Evolutionary conservation across 2,113 vertebrate species (phyloP).

Genomic region (Raja brachyura): DNA sequence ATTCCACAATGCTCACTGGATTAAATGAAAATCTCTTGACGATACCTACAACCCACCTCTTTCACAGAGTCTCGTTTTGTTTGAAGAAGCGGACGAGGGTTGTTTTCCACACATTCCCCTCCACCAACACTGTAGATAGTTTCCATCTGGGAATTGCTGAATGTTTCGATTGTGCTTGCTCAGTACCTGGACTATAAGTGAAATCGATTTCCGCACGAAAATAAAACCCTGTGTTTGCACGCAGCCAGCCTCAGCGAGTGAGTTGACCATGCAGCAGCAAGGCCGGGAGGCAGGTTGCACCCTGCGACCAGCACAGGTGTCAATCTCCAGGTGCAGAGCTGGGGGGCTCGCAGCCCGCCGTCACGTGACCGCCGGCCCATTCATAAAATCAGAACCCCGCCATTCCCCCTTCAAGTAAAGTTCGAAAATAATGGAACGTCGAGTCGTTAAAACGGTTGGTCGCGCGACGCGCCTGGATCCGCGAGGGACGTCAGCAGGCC

Average conservation of each 20-base stretch:
- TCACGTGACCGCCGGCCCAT: neutral
- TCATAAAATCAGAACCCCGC: constrained; percentile 9
- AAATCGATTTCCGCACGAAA: neutral
- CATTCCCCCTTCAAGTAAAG: neutral
- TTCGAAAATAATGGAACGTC: neutral
- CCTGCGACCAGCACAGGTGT: neutral
- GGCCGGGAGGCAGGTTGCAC: neutral
- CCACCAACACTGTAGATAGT: neutral
- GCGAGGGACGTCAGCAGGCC: neutral
- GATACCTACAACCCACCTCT: neutral
- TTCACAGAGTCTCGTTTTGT: neutral
- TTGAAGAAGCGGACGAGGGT: neutral
- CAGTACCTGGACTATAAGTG: neutral
- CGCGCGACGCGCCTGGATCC: neutral
- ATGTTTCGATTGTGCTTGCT: neutral
- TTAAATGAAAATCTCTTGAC: neutral
- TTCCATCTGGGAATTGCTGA: neutral
- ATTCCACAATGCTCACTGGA: neutral
- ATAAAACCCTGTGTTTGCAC: too few relatives aligned
- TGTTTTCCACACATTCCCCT: neutral
- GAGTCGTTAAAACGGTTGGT: neutral
- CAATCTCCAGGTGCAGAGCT: too few relatives aligned
- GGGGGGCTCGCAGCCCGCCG: neutral
- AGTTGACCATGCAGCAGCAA: neutral
- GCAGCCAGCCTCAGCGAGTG: neutral